phyloP scores from a whole-genome alignment of 2,888 invertebrate species.

The Papilio protenor region DNA sequence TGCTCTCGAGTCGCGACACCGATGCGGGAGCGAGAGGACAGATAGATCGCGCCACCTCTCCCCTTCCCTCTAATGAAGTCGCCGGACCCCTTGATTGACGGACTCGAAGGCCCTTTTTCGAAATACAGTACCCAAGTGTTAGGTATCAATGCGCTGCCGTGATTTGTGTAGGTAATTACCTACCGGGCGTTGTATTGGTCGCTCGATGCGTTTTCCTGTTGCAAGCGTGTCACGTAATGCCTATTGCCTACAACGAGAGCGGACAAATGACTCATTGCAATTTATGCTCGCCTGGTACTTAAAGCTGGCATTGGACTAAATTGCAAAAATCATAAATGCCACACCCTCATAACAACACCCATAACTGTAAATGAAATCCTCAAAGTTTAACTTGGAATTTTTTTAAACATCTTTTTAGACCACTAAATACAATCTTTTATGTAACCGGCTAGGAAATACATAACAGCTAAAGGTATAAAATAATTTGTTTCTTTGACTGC shows the following conservation, averaged over 20 bases:
- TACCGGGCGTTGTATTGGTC: slow-evolving; percentile 39
- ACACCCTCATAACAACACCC: not conserved
- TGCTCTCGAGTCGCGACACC: slow-evolving; percentile 81
- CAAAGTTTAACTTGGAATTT: not conserved
- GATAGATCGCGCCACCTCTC: slow-evolving; percentile 48
- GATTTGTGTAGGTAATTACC: slow-evolving; percentile 63
- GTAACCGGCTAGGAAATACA: too few relatives aligned
- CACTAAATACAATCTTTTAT: too few relatives aligned
- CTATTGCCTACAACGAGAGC: not conserved
- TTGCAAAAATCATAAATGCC: not conserved
- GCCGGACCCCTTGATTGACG: slow-evolving; percentile 79
- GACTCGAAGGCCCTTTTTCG: slow-evolving; percentile 75
- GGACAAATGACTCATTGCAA: slow-evolving; percentile 21
- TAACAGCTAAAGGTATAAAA: too few relatives aligned
- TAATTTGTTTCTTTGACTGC: slow-evolving; percentile 34
- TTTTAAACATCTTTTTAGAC: too few relatives aligned
- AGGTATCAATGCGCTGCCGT: slow-evolving; percentile 73
- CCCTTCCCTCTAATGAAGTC: slow-evolving; percentile 81
- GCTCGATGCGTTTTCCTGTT: slow-evolving; percentile 32
- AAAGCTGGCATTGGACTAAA: not conserved
- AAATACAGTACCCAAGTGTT: slow-evolving; percentile 68
- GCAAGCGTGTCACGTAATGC: slow-evolving; percentile 15
- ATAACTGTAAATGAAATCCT: not conserved
- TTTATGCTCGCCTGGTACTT: slow-evolving; percentile 34
- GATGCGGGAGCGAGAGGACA: slow-evolving; percentile 67